These are phyloP conservation scores for Tupiocoris notatus DNA, from an alignment of 2,888 invertebrate species.

Conservation along the genomic window DNA sequence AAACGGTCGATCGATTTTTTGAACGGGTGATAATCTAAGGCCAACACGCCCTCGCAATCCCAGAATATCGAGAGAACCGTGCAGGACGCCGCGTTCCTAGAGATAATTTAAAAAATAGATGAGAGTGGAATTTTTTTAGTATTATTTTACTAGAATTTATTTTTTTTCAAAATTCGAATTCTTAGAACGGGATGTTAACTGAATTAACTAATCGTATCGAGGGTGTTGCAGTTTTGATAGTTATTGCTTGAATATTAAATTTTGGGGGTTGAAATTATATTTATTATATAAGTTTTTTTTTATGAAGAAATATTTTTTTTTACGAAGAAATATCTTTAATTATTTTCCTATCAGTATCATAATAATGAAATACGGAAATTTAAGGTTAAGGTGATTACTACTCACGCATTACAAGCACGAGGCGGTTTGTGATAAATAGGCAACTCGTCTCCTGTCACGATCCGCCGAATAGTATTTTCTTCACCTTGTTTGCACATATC, in stretches of 20 bases:
- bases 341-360: not conserved
- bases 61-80: conserved; percentile 16
- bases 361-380: no score
- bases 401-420: not conserved
- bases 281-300: not conserved
- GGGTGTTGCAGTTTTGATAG: not conserved
- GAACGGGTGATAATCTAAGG: not conserved
- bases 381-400: not conserved
- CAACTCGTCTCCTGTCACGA: conserved; percentile 20
- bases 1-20: conserved; percentile 3
- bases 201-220: not conserved
- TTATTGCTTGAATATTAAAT: no score
- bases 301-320: not conserved
- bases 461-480: conserved; percentile 9
- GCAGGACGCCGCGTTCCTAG: not conserved
- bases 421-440: not conserved
- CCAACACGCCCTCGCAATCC: conserved; percentile 20
- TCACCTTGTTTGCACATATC: not conserved
- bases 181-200: no score
- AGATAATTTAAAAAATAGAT: not conserved
- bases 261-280: not conserved
- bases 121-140: not conserved
- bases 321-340: not conserved
- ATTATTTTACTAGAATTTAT: no score
- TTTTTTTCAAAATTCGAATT: no score